A percentile compares a stretch with the other conserved stretches of the same genome.
Evolutionary conservation across 2,797 vertebrate species (phyloP).

Genomic region (Xenopus petersii): DNA sequence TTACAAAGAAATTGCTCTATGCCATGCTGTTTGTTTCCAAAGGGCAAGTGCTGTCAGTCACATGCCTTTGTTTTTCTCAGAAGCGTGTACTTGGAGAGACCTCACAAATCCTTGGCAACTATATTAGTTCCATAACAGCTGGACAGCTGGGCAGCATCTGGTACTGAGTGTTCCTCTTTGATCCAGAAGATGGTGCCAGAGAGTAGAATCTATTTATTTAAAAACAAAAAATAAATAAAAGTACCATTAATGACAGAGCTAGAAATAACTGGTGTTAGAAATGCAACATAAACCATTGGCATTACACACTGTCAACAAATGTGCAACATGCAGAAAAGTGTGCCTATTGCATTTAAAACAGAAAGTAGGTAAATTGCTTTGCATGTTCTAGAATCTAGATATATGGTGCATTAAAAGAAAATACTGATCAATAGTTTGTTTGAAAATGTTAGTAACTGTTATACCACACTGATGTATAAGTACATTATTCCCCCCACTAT

Average conservation of each 20-base stretch:
- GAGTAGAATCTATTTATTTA: slow-evolving; percentile 53
- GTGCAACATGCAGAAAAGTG: too few species aligned
- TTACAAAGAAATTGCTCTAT: slow-evolving; percentile 54
- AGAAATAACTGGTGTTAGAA: too few species aligned
- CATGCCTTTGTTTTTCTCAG: slow-evolving; percentile 44
- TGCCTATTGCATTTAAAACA: too few species aligned
- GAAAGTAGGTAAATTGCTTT: too few species aligned
- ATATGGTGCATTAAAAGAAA: too few species aligned
- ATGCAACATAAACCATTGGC: too few species aligned
- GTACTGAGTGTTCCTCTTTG: slow-evolving; percentile 53
- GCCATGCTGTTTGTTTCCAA: slow-evolving; percentile 49
- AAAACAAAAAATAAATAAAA: not conserved
- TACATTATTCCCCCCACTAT: too few species aligned
- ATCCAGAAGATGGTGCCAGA: slow-evolving; percentile 76
- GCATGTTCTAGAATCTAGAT: too few species aligned
- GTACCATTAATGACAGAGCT: not conserved
- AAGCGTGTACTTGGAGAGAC: slow-evolving; percentile 32
- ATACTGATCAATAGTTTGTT: too few species aligned
- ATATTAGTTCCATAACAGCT: slow-evolving; percentile 4
- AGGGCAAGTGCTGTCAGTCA: slow-evolving; percentile 44
- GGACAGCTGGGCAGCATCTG: slow-evolving; percentile 13
- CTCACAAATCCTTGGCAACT: slow-evolving; percentile 35
- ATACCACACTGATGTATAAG: too few species aligned
- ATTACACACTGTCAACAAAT: too few species aligned
- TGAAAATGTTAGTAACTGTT: too few species aligned